Conservation (phyloP, 2,888 invertebrate species). For the Tinea trinotella region DNA sequence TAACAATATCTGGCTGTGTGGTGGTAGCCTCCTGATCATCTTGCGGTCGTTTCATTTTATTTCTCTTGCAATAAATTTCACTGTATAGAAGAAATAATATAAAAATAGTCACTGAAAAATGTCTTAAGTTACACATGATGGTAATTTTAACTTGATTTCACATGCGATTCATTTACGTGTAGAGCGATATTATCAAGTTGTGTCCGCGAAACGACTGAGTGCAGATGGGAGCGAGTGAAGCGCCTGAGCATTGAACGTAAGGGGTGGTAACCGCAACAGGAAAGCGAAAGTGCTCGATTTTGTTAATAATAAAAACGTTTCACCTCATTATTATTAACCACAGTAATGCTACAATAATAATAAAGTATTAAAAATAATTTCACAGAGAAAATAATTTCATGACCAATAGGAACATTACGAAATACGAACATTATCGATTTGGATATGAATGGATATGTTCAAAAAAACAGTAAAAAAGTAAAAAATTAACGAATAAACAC, state of each 20-base stretch:
- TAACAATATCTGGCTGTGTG: slow-evolving; percentile 50
- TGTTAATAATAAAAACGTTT: slow-evolving; percentile 6
- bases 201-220: slow-evolving; percentile 52
- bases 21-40: slow-evolving; percentile 39
- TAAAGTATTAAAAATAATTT: too few species aligned
- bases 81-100: slow-evolving; percentile 1
- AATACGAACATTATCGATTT: too few species aligned
- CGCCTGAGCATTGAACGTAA: not conserved
- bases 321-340: not conserved
- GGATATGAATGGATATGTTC: too few species aligned
- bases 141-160: not conserved
- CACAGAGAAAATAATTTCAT: too few species aligned
- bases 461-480: too few species aligned
- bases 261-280: slow-evolving; percentile 28
- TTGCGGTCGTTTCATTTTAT: slow-evolving; percentile 42
- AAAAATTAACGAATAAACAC: too few species aligned
- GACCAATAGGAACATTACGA: too few species aligned
- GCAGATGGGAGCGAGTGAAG: slow-evolving; percentile 5
- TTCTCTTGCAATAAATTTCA: slow-evolving; percentile 37
- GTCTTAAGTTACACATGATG: slow-evolving; percentile 36
- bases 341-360: too few species aligned
- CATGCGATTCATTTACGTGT: slow-evolving; percentile 2
- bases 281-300: slow-evolving; percentile 55
- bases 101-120: not conserved
- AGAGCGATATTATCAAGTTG: slow-evolving; percentile 42